Evolutionary conservation across 1,140 invertebrate species (phyloP), one percentile per base, ranked within the genome.

Genomic region (Drosophila ohnishii): DNA sequence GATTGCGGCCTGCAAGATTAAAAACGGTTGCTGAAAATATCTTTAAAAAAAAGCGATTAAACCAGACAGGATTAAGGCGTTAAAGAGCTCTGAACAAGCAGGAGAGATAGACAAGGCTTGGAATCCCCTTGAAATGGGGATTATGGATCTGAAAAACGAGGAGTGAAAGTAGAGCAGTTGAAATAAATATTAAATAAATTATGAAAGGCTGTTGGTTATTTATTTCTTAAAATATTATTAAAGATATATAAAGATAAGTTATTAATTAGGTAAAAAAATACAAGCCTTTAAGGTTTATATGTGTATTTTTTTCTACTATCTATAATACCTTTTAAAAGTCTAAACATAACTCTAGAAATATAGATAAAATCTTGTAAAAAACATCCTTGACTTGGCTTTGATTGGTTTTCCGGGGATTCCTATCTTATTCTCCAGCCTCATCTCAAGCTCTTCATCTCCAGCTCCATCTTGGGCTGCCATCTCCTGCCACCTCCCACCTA

Each of bases 321-420:
- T 50, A 19, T 34, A 19, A 50, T 2, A 11, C n/a, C 48, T 19
- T 2, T 34, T 34, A 34, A 19, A 19, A 19, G 19, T 1, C 19
- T 19, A 16, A 50, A 16, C 6, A 1, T 32, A 50, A 11, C n/a
- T 34, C 25, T 5, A 5, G 4, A 30, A 10, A 28, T 30, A 22
- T 3, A 65, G 57, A 65, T 62, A 45, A n/a, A 19, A 67, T 64
- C 59, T 50, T 32, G 35, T 30, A 47, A 32, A 32, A 34, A 64
- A 25, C 65, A 83, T 84, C 80, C 76, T 79, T 83, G 65, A 75
- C 39, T 19, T 22, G 47, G 11, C 50, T 75, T 66, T 64, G 45
- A 69, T 63, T 56, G 53, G 45, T 19, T n/a, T n/a, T n/a, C n/a
- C n/a, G n/a, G n/a, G n/a, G n/a, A n/a, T n/a, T n/a, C 47, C 16